A percentile compares a stretch with the other conserved stretches of the same genome.
Evolutionary conservation across 1,140 invertebrate genomes (phyloP).

Genomic region (Heterodera carotae): DNA sequence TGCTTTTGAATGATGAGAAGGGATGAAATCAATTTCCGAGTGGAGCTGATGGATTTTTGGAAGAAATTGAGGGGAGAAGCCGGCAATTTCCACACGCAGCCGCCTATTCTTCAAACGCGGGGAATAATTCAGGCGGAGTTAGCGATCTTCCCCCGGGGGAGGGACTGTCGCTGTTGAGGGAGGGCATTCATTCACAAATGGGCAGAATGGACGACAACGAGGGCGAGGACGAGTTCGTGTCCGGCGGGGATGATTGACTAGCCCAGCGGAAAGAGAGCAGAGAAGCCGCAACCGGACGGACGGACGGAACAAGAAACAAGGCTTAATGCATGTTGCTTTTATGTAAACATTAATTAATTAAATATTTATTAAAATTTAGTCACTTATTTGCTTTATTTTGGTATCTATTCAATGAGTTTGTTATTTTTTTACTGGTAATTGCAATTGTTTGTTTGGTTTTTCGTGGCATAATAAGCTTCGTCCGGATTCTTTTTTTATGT

Average conservation of each 20-base stretch:
- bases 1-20: neutral
- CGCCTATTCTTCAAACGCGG: neutral
- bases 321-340: too few species aligned
- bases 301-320: too few species aligned
- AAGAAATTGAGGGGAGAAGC: neutral
- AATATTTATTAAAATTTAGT: too few species aligned
- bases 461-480: too few species aligned
- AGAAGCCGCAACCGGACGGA: neutral
- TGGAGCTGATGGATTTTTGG: neutral
- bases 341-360: too few species aligned
- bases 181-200: constrained; percentile 11
- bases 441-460: too few species aligned
- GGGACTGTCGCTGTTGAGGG: neutral
- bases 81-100: constrained; percentile 12
- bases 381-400: too few species aligned
- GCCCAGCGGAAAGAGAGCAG: neutral
- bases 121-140: neutral
- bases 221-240: neutral
- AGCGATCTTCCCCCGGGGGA: neutral
- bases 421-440: too few species aligned
- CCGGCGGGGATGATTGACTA: neutral
- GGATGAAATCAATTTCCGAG: constrained; percentile 21
- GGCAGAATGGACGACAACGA: neutral
- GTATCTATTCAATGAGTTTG: too few species aligned
- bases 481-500: too few species aligned